Conservation (phyloP, 2,888 invertebrate genomes). For the Nasonia oneida region DNA sequence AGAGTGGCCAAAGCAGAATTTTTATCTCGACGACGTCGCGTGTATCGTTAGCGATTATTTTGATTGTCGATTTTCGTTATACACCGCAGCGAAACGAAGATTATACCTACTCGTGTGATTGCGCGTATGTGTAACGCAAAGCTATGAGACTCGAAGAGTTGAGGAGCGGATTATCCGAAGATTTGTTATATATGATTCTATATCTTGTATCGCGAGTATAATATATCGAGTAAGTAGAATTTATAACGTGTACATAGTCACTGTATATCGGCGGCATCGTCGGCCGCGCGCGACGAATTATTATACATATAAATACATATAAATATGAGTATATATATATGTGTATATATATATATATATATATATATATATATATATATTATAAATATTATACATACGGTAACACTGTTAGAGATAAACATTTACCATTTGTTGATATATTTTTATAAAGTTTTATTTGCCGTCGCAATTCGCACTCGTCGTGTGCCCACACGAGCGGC, state of each 20-base stretch:
- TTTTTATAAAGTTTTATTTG: conserved; percentile 78
- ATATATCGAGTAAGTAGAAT: conserved; percentile 67
- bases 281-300: conserved; percentile 68
- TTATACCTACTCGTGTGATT: not conserved
- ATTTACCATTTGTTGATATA: conserved; percentile 78
- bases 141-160: conserved; percentile 31
- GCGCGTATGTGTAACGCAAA: not conserved
- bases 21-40: conserved; percentile 41
- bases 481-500: not conserved
- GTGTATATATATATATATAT: too few species aligned
- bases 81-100: not conserved
- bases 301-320: conserved; percentile 66
- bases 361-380: not conserved
- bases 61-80: not conserved
- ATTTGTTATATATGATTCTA: conserved; percentile 74
- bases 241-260: conserved; percentile 76
- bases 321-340: conserved; percentile 28
- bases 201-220: conserved; percentile 62
- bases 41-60: conserved; percentile 28
- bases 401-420: conserved; percentile 75
- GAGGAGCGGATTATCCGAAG: conserved; percentile 45
- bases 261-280: conserved; percentile 71
- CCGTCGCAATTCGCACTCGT: conserved; percentile 59
- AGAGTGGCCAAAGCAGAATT: conserved; percentile 44
- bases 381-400: conserved; percentile 60